These are phyloP conservation scores for Pteropus rufus DNA, from an alignment of 2,797 vertebrate genomes.

Conservation along the genomic window DNA sequence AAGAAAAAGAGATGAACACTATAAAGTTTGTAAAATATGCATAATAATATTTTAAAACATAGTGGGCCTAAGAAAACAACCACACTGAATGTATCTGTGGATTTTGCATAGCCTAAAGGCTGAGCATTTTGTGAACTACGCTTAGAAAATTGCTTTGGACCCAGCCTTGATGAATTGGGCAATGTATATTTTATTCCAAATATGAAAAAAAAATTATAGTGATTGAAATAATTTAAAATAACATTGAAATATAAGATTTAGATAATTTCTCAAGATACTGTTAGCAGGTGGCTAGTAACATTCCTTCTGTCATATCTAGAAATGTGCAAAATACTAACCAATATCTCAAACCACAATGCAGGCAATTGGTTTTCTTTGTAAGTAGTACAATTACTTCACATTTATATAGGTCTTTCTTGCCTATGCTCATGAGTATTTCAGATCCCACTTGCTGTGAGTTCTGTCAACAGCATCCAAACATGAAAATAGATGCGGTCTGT, in stretches of 20 bases:
- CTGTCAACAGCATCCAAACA: background rate
- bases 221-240: background rate
- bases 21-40: background rate
- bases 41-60: background rate
- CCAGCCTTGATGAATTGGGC: background rate
- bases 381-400: background rate
- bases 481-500: background rate
- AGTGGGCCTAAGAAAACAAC: background rate
- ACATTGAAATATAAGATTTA: background rate
- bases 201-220: too few relatives aligned
- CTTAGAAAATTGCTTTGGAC: background rate
- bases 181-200: background rate
- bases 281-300: background rate
- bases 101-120: background rate
- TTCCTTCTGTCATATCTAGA: background rate
- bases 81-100: background rate
- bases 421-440: background rate
- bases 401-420: fast-evolving
- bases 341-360: background rate
- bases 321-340: background rate
- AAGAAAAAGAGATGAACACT: background rate
- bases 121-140: background rate
- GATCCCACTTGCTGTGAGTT: background rate
- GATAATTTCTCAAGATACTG: background rate
- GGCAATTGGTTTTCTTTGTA: background rate